Conservation (phyloP, 1,140 invertebrate genomes). For the Aphaenogaster floridana region DNA sequence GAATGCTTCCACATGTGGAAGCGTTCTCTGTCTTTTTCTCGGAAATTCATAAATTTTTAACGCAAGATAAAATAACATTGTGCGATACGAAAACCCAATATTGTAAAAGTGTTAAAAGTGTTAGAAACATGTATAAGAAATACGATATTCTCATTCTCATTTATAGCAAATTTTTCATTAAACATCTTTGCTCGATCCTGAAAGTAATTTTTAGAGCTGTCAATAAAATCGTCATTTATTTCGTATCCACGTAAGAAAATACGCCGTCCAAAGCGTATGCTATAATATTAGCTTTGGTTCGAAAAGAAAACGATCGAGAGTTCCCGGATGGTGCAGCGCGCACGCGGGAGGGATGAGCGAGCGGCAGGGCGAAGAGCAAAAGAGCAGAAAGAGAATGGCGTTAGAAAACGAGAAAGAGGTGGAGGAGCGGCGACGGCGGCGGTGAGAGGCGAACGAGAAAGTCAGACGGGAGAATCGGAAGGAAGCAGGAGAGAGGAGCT, state of each 20-base stretch:
- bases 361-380: not conserved
- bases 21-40: not conserved
- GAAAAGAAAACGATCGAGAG: conserved; percentile 31
- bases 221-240: conserved; percentile 45
- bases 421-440: conserved; percentile 10
- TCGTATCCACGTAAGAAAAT: conserved; percentile 41
- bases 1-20: not conserved
- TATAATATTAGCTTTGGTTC: conserved; percentile 73
- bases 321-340: conserved; percentile 2
- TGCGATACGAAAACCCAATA: not conserved
- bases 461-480: conserved; percentile 58
- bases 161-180: not conserved
- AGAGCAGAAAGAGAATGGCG: conserved; percentile 27
- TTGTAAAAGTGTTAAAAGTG: not conserved
- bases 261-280: conserved; percentile 27
- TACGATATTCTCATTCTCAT: not conserved
- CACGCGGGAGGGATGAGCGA: not conserved
- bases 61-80: conserved; percentile 11
- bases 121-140: not conserved
- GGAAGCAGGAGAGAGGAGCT: conserved; percentile 69
- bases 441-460: conserved; percentile 35
- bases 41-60: not conserved
- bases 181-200: not conserved
- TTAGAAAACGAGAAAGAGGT: conserved; percentile 30
- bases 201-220: conserved; percentile 1